Percentiles rank a stretch among this genome's conserved stretches.
Evolutionary conservation across 2,888 invertebrate species (phyloP).

Genomic region (Drosophila meridiana): DNA sequence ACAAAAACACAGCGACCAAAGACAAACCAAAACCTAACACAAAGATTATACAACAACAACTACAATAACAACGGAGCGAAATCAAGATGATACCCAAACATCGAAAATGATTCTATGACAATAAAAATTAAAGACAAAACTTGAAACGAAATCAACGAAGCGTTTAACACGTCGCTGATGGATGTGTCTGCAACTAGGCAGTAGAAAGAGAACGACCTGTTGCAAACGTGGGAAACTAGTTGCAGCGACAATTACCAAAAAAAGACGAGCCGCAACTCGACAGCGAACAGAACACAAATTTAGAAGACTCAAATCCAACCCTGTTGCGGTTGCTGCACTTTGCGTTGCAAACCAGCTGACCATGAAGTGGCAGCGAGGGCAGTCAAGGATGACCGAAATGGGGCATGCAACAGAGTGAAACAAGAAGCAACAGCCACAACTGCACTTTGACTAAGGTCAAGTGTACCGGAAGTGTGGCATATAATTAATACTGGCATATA

Average conservation of each 20-base stretch:
- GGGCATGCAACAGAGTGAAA: slow-evolving; percentile 39
- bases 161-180: slow-evolving; percentile 48
- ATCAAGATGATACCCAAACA: slow-evolving; percentile 20
- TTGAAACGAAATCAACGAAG: slow-evolving; percentile 59
- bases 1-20: slow-evolving; percentile 38
- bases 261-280: slow-evolving; percentile 1
- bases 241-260: slow-evolving; percentile 46
- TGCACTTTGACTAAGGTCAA: slow-evolving; percentile 20
- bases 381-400: slow-evolving; percentile 47
- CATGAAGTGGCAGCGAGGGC: slow-evolving; percentile 48
- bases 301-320: slow-evolving; percentile 19
- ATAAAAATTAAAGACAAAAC: neutral
- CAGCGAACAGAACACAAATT: slow-evolving; percentile 12
- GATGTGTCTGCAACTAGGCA: slow-evolving; percentile 44
- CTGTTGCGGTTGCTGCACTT: slow-evolving; percentile 43
- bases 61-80: slow-evolving; percentile 18
- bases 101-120: slow-evolving; percentile 67
- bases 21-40: too few species aligned
- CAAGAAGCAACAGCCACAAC: neutral
- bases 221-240: slow-evolving; percentile 56
- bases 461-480: slow-evolving; percentile 55
- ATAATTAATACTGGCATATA: slow-evolving; percentile 60
- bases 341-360: slow-evolving; percentile 49
- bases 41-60: too few species aligned
- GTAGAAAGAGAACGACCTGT: slow-evolving; percentile 30